Evolutionary conservation across 2,797 vertebrate genomes (phyloP).

Genomic region (Arnoldichthys spilopterus): DNA sequence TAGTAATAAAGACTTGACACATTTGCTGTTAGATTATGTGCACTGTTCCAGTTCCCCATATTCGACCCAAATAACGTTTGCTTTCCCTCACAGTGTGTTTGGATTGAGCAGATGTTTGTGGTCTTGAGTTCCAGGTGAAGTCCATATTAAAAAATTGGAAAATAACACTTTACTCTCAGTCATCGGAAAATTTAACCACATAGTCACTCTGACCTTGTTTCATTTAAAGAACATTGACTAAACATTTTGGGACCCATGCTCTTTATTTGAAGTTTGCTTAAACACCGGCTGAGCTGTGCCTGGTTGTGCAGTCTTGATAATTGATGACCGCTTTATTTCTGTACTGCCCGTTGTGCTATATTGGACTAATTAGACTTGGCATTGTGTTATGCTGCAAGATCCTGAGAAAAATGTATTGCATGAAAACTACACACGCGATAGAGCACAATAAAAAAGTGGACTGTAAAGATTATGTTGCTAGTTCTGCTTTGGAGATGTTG

Average conservation of each 20-base stretch:
- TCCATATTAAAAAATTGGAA: constrained; percentile 9
- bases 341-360: background rate
- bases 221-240: too few relatives aligned
- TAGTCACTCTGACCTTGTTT: too few relatives aligned
- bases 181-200: constrained; percentile 14
- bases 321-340: background rate
- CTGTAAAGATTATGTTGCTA: too few relatives aligned
- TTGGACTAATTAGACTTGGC: background rate
- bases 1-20: background rate
- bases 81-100: background rate
- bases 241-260: background rate
- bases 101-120: constrained; percentile 8
- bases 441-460: background rate
- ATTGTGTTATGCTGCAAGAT: background rate
- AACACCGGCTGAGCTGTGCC: background rate
- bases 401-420: background rate
- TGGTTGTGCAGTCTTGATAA: background rate
- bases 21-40: background rate
- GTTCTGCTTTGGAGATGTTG: too few relatives aligned
- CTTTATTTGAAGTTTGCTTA: background rate
- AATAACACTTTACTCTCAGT: constrained; percentile 14
- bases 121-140: constrained; percentile 14
- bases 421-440: background rate
- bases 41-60: background rate
- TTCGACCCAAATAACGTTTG: background rate